These are phyloP conservation scores for Enteromius argenteus DNA, from an alignment of 2,797 vertebrate species.

Conservation along the genomic window DNA sequence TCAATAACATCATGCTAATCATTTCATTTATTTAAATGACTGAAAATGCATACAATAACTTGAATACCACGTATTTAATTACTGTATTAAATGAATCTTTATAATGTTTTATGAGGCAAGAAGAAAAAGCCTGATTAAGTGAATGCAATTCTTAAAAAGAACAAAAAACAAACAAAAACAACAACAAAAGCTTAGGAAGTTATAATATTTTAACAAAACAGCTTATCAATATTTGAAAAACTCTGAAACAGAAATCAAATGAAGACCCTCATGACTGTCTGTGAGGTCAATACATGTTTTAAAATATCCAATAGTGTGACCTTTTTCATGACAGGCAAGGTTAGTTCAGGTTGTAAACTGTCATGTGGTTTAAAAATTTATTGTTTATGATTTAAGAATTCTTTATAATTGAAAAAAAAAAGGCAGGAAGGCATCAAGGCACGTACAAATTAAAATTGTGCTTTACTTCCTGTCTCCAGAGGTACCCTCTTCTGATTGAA, in stretches of 20 bases:
- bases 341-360: not conserved
- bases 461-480: too few species aligned
- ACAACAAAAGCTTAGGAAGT: not conserved
- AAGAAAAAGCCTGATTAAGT: not conserved
- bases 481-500: too few species aligned
- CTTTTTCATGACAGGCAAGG: not conserved
- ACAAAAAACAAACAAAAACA: not conserved
- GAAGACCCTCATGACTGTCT: not conserved
- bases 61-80: not conserved
- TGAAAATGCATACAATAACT: not conserved
- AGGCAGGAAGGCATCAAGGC: too few species aligned
- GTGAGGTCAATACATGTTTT: not conserved
- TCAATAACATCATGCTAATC: not conserved
- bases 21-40: not conserved
- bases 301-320: not conserved
- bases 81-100: not conserved
- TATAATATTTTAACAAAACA: not conserved
- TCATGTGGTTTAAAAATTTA: not conserved
- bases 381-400: not conserved
- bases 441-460: too few species aligned
- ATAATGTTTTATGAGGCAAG: not conserved
- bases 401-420: not conserved
- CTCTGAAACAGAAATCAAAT: not conserved
- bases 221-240: not conserved
- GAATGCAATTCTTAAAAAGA: not conserved